Conservation (phyloP, 1,140 invertebrate species). For the Leguminivora glycinivorella region DNA sequence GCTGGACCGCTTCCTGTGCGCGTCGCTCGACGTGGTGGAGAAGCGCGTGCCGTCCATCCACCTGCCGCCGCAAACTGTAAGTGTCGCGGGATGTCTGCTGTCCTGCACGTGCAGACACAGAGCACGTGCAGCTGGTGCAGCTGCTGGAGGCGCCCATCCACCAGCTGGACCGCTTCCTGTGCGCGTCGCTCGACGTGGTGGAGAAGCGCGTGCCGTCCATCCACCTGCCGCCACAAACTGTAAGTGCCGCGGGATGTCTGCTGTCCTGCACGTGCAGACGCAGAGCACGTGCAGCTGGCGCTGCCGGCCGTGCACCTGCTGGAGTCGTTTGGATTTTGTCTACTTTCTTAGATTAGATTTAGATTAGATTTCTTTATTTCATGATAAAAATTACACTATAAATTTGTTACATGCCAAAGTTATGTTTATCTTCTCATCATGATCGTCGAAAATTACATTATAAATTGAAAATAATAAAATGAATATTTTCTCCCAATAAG, state of each 20-base stretch:
- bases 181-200: constrained; percentile 87
- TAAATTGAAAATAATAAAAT: no score
- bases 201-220: constrained; percentile 88
- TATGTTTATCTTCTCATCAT: no score
- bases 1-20: constrained; percentile 87
- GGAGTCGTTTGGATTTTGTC: no score
- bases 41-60: constrained; percentile 87
- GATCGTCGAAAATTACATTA: no score
- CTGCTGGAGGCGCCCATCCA: constrained; percentile 84
- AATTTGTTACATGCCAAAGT: no score
- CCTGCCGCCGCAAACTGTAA: constrained; percentile 87
- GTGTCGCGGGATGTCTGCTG: constrained; percentile 39
- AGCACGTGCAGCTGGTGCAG: constrained; percentile 83
- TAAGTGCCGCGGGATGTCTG: constrained; percentile 74
- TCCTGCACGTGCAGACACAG: no score
- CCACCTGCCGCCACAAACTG: constrained; percentile 87
- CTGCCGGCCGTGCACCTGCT: constrained; percentile 80
- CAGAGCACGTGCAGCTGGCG: no score
- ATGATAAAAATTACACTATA: no score
- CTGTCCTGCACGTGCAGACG: no score
- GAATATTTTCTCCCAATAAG: no score
- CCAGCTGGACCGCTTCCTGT: constrained; percentile 86
- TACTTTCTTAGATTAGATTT: no score
- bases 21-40: constrained; percentile 88
- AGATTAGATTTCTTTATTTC: no score